A percentile compares a stretch with the other conserved stretches of the same genome.
These are phyloP conservation scores for Drosophila incognita DNA, from an alignment of 2,888 invertebrate genomes.

Conservation along the genomic window DNA sequence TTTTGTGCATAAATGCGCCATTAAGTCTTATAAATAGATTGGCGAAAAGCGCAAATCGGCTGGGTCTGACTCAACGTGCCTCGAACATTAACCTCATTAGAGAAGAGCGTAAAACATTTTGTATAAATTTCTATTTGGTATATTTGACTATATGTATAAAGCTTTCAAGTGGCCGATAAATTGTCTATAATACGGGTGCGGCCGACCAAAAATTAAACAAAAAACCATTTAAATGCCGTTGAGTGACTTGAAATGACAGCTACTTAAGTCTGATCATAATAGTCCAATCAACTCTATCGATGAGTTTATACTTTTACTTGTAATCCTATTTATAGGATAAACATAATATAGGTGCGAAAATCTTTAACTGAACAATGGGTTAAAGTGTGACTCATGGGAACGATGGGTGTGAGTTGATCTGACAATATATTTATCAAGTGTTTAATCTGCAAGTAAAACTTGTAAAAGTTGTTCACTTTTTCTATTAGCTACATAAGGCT, in stretches of 20 bases:
- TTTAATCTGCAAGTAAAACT: background rate
- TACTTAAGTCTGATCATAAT: slow-evolving; percentile 5
- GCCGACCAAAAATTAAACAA: slow-evolving; percentile 17
- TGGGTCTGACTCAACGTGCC: slow-evolving; percentile 67
- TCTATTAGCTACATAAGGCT: background rate
- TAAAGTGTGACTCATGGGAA: background rate
- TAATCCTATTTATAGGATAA: slow-evolving; percentile 1
- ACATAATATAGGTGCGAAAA: background rate
- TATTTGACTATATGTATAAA: slow-evolving; percentile 23
- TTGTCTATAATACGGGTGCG: slow-evolving; percentile 40
- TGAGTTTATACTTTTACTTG: background rate
- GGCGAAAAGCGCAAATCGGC: slow-evolving; percentile 60
- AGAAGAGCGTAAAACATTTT: slow-evolving; percentile 47
- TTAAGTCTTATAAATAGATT: slow-evolving; percentile 75
- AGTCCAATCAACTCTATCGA: background rate
- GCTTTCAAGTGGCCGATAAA: slow-evolving; percentile 44
- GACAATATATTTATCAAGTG: background rate
- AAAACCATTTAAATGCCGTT: slow-evolving; percentile 7
- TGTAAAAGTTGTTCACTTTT: background rate
- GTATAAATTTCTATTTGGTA: slow-evolving; percentile 21
- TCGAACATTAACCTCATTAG: slow-evolving; percentile 80
- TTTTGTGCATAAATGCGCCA: slow-evolving; percentile 81
- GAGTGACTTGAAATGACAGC: slow-evolving; percentile 5
- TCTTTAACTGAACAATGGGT: background rate
- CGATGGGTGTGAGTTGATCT: background rate